Percentiles rank a stretch among this genome's conserved stretches.
Evolutionary conservation across 2,113 vertebrate species (phyloP).

Genomic region (Tupaia chinensis): DNA sequence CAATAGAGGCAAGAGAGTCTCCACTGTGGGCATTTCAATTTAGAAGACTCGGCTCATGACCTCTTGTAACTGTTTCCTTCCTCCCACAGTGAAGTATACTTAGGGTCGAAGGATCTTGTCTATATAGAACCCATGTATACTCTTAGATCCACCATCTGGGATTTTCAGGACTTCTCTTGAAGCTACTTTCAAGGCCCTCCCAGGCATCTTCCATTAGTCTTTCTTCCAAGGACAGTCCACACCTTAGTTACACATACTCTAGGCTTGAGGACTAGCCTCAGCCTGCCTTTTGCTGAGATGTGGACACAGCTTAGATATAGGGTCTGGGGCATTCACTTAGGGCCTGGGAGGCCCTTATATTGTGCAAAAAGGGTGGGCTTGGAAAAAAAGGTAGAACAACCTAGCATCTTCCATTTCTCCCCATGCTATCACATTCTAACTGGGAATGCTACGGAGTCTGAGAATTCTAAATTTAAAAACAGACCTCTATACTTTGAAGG

Average conservation of each 20-base stretch:
- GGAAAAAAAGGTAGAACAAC: not conserved
- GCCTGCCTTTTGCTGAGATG: not conserved
- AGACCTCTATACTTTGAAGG: not conserved
- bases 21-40: not conserved
- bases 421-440: not conserved
- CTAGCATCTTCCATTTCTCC: not conserved
- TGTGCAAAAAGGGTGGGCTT: not conserved
- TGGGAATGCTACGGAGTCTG: not conserved
- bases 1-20: not conserved
- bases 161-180: not conserved
- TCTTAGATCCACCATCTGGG: not conserved
- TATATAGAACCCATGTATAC: not conserved
- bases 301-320: not conserved
- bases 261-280: not conserved
- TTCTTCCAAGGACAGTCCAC: not conserved
- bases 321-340: not conserved
- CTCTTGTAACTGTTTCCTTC: not conserved
- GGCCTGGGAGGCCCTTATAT: not conserved
- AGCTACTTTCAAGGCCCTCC: not conserved
- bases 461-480: not conserved
- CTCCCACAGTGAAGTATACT: not conserved
- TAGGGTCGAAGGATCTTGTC: not conserved
- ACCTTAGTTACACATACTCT: accelerated
- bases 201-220: not conserved
- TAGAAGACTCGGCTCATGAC: not conserved